Evolutionary conservation across 2,113 vertebrate species (phyloP), one percentile per base, ranked within the genome.

Genomic region (Varanus komodoensis): DNA sequence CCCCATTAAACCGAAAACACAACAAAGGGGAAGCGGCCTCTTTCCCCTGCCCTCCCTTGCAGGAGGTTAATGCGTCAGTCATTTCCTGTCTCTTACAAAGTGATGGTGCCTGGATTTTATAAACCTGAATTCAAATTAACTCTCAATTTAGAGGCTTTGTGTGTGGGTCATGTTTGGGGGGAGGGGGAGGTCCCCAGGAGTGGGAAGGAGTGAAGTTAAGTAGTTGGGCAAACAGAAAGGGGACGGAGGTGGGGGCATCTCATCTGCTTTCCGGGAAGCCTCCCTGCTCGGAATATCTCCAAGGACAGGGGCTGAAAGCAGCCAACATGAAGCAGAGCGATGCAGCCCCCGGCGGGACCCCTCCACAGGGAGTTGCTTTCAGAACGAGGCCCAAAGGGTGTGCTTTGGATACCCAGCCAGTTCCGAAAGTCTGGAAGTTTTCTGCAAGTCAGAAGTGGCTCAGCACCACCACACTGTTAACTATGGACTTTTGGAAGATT

Each of bases 91-190:
- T 1, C 32, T 0, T 0, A 92, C 92, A 93, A 94, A 93, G 92
- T 92, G 89, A 38, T 91, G 87, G 87, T 3, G 93, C 93, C 93
- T 96, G 95, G 93, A 95, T 87, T 94, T 93, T 84, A 91, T 95
- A 94, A 94, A 84, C 92, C 94, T 82, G 91, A 89, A 93, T 95
- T 95, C 93, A 95, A 95, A 95, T 95, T 95, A 96, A 94, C 64
- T 95, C 92, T 67, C 87, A 93, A 93, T 95, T 92, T 89, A 69
- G 92, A 87, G 94, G 91, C 93, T 96, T 95, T 84, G 89, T 94
- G 93, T 91, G n/a, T 15, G 87, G 79, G 78, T 44, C 21, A 57
- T 14, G 11, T 12, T 8, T 93, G 32, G 94, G 32, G 12, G 74
- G 34, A 17, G 89, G 84, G 77, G 90, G 69, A 14, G 29, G 44